phyloP scores from a whole-genome alignment of 2,113 vertebrate species.

The Baryphthengus martii region DNA sequence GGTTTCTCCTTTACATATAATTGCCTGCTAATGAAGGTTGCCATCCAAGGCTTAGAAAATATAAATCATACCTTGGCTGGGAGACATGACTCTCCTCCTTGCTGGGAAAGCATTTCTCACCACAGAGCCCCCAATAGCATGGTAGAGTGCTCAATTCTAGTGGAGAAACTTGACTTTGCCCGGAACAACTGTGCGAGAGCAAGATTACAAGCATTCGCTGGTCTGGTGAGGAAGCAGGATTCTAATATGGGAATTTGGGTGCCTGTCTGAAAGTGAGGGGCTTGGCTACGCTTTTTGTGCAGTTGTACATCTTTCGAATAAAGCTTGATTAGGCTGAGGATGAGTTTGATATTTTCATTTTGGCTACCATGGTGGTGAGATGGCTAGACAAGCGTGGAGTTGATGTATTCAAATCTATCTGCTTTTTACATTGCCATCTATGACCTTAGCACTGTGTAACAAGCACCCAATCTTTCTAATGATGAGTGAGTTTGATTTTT shows the following conservation, averaged over 20 bases:
- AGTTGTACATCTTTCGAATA: background rate
- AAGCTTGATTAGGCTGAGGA: background rate
- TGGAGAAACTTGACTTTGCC: background rate
- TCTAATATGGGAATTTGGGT: background rate
- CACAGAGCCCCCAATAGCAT: background rate
- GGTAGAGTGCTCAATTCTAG: background rate
- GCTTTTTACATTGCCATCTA: background rate
- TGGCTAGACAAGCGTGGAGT: accelerated
- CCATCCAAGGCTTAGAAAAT: background rate
- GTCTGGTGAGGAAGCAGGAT: background rate
- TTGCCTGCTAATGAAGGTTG: background rate
- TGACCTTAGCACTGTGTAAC: background rate
- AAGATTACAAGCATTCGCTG: background rate
- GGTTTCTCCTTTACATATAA: background rate
- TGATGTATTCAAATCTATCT: background rate
- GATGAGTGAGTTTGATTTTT: background rate
- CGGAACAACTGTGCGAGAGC: background rate
- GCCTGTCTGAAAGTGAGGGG: background rate
- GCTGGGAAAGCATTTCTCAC: background rate
- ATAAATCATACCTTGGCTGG: background rate
- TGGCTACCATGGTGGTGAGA: background rate
- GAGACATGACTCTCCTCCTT: background rate
- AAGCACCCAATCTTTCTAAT: background rate
- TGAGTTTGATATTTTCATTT: background rate
- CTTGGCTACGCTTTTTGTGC: background rate